Evolutionary conservation across 2,797 vertebrate genomes (phyloP).

Genomic region (Mormyrus proboscirostris): DNA sequence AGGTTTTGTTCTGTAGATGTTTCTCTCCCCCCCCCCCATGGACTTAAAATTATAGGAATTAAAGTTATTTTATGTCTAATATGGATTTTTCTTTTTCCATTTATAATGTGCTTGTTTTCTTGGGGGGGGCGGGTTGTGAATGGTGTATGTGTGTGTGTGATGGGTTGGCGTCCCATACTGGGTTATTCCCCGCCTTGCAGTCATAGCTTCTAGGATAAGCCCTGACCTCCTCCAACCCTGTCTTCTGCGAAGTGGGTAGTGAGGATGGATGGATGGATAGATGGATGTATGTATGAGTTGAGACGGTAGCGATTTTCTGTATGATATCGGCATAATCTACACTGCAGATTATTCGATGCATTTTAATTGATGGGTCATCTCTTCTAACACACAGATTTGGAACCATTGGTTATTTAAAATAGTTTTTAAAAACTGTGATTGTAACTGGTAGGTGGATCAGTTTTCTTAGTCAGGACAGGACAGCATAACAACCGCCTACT

Average conservation of each 20-base stretch:
- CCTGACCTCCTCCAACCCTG: not conserved
- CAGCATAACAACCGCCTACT: no score
- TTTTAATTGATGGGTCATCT: not conserved
- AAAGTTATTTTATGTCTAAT: constrained; percentile 62
- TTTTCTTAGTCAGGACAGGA: not conserved
- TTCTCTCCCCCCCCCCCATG: constrained; percentile 37
- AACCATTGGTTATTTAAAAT: not conserved
- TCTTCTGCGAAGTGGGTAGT: not conserved
- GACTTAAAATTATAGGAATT: constrained; percentile 33
- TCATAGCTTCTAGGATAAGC: not conserved
- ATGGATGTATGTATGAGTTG: no score
- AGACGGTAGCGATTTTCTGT: not conserved
- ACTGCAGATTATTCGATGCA: not conserved
- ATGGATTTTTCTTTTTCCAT: constrained; percentile 20
- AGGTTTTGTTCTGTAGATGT: constrained; percentile 45
- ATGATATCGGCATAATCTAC: not conserved
- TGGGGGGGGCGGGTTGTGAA: not conserved
- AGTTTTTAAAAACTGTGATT: not conserved
- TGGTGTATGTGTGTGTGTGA: not conserved
- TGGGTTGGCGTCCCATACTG: not conserved
- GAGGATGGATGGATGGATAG: not conserved
- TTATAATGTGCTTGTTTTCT: not conserved
- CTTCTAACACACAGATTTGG: not conserved
- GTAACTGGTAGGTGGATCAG: not conserved
- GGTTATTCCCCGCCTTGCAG: not conserved